A percentile compares a stretch with the other conserved stretches of the same genome.
Evolutionary conservation across 2,888 invertebrate genomes (phyloP).

Genomic region (Nyleta sp.): DNA sequence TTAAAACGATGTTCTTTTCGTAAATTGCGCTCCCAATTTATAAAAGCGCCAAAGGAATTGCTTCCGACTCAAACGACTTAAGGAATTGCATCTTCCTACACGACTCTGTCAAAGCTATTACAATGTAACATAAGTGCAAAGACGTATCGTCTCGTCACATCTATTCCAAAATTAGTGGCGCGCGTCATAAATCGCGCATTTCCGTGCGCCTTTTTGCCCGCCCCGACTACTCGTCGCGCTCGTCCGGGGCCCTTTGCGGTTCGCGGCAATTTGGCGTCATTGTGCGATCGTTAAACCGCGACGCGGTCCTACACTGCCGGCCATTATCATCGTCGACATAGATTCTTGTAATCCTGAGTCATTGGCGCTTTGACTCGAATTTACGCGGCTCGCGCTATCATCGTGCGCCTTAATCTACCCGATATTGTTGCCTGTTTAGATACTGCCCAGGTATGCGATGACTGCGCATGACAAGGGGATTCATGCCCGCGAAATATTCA

Average conservation of each 20-base stretch:
- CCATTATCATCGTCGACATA: slow-evolving; percentile 56
- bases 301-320: slow-evolving; percentile 42
- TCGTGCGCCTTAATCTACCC: slow-evolving; percentile 60
- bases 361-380: slow-evolving; percentile 60
- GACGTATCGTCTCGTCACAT: slow-evolving; percentile 51
- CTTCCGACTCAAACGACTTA: no score
- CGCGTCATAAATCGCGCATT: slow-evolving; percentile 57
- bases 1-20: no score
- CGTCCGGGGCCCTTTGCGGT: slow-evolving; percentile 45
- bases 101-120: slow-evolving; percentile 22
- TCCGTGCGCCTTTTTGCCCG: slow-evolving; percentile 45
- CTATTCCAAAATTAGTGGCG: slow-evolving; percentile 61
- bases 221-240: slow-evolving; percentile 33
- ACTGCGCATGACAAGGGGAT: slow-evolving; percentile 57
- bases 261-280: slow-evolving; percentile 65
- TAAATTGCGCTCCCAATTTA: no score
- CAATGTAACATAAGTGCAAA: slow-evolving; percentile 50
- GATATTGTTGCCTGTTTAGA: slow-evolving; percentile 61
- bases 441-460: slow-evolving; percentile 54
- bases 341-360: slow-evolving; percentile 66
- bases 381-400: slow-evolving; percentile 52
- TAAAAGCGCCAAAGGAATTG: no score
- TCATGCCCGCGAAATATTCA: slow-evolving; percentile 45
- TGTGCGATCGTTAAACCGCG: slow-evolving; percentile 64
- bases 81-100: slow-evolving; percentile 3